A percentile compares a stretch with the other conserved stretches of the same genome.
These are phyloP conservation scores for Acanthurus tractus DNA, from an alignment of 2,797 vertebrate genomes.

Conservation along the genomic window DNA sequence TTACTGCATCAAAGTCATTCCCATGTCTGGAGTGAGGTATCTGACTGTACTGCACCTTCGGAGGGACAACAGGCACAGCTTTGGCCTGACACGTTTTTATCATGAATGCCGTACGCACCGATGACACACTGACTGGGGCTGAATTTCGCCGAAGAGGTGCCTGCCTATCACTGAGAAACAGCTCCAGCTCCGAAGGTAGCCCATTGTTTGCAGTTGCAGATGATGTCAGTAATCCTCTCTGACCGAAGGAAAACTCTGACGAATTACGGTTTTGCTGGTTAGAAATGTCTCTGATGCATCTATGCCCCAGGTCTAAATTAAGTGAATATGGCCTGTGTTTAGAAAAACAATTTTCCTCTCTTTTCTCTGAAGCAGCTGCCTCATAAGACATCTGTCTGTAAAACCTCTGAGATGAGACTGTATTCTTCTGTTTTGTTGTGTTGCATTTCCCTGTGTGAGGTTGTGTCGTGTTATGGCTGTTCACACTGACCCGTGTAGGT, in stretches of 20 bases:
- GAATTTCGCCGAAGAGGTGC: constrained; percentile 93
- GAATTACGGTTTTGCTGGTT: constrained; percentile 79
- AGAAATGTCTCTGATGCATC: constrained; percentile 85
- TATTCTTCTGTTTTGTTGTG: constrained; percentile 74
- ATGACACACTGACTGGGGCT: constrained; percentile 94
- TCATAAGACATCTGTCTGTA: constrained; percentile 83
- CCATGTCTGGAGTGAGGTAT: constrained; percentile 91
- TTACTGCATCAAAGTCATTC: constrained; percentile 74
- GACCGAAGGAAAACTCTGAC: constrained; percentile 64
- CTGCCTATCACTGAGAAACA: constrained; percentile 83
- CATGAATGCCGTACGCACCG: constrained; percentile 96
- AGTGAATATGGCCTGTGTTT: constrained; percentile 92
- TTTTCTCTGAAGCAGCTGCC: constrained; percentile 67
- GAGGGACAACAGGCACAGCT: constrained; percentile 95
- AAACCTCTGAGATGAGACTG: constrained; percentile 77
- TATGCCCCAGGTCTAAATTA: constrained; percentile 89
- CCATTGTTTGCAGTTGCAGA: constrained; percentile 62
- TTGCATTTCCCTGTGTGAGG: constrained; percentile 64
- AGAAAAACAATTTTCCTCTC: constrained; percentile 69
- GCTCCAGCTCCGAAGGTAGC: constrained; percentile 81
- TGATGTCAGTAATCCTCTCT: constrained; percentile 57
- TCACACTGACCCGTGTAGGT: constrained; percentile 37
- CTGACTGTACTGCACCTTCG: constrained; percentile 96
- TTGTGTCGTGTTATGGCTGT: constrained; percentile 55
- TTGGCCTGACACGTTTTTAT: constrained; percentile 96